These are phyloP conservation scores for Garra rufa DNA, from an alignment of 2,113 vertebrate species.

Conservation along the genomic window DNA sequence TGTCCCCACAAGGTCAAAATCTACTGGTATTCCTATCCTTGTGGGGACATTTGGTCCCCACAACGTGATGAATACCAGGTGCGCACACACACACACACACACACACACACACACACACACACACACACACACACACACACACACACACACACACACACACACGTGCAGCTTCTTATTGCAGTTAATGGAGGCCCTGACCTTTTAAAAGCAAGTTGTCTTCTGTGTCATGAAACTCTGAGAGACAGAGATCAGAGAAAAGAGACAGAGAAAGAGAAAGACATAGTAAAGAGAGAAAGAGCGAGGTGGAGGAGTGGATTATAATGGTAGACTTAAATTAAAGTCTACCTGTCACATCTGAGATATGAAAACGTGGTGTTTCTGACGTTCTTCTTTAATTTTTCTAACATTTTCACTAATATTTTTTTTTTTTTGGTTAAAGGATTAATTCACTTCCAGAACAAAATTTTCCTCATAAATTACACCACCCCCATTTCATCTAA, in stretches of 20 bases:
- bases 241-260: background rate
- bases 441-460: too few species aligned
- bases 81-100: background rate
- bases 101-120: background rate
- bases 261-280: background rate
- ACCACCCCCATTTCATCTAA: too few species aligned
- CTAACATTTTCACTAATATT: background rate
- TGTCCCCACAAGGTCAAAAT: too few species aligned
- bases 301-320: background rate
- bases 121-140: background rate
- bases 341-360: slow-evolving; percentile 6
- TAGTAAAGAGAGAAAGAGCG: background rate
- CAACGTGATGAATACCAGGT: too few species aligned
- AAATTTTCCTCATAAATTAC: too few species aligned
- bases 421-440: too few species aligned
- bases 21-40: too few species aligned
- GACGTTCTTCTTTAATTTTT: background rate
- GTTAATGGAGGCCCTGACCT: slow-evolving; percentile 46
- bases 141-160: background rate
- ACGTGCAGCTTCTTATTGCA: background rate
- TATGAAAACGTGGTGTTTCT: background rate
- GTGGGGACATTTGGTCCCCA: too few species aligned
- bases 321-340: background rate
- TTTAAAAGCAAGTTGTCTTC: slow-evolving; percentile 8
- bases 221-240: slow-evolving; percentile 21